Percentiles rank a stretch among this genome's conserved stretches.
phyloP scores from a whole-genome alignment of 2,888 invertebrate genomes.

The Teinopalpus imperialis region DNA sequence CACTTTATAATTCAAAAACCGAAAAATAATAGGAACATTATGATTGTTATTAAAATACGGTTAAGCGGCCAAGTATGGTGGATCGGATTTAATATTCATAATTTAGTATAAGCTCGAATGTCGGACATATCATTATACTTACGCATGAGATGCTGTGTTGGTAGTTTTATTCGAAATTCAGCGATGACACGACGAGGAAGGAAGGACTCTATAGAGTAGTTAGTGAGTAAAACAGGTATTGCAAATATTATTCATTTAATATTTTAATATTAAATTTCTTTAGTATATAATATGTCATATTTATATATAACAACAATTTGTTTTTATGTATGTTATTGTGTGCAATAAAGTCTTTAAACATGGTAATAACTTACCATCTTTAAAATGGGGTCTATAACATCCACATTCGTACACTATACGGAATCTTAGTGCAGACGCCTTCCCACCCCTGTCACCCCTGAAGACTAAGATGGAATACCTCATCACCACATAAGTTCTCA shows the following conservation, averaged over 20 bases:
- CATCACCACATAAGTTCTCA: no score
- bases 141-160: slow-evolving; percentile 33
- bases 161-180: slow-evolving; percentile 28
- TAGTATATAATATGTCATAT: no score
- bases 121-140: slow-evolving; percentile 29
- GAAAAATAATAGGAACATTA: slow-evolving; percentile 44
- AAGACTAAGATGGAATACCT: no score
- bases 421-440: no score
- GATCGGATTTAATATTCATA: slow-evolving; percentile 59
- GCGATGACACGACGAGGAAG: slow-evolving; percentile 50
- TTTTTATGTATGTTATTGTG: no score
- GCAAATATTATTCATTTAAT: not conserved
- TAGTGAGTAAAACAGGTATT: slow-evolving; percentile 9
- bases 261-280: no score
- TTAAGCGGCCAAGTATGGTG: slow-evolving; percentile 41
- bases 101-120: slow-evolving; percentile 43
- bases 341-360: no score
- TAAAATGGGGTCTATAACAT: no score
- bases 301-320: no score
- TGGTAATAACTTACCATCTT: no score
- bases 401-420: no score
- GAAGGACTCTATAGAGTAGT: slow-evolving; percentile 32
- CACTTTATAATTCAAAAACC: slow-evolving; percentile 37
- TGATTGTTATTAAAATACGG: slow-evolving; percentile 58
- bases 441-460: no score